A percentile compares a stretch with the other conserved stretches of the same genome.
Evolutionary conservation across 2,113 vertebrate species (phyloP).

Genomic region (Dermatemys mawii): DNA sequence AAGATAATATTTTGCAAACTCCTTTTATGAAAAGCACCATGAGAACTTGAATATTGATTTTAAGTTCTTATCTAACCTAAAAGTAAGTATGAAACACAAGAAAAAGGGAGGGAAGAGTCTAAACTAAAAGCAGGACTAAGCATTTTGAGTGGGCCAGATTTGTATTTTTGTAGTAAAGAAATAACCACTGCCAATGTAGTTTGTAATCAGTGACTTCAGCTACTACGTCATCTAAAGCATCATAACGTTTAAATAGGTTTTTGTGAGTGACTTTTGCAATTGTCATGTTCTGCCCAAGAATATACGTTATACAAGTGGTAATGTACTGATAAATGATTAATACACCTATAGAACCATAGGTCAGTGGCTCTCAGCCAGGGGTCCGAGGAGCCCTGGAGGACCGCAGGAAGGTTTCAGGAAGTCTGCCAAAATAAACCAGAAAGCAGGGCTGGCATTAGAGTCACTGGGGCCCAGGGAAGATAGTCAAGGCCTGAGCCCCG

Average conservation of each 20-base stretch:
- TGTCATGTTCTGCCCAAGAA: background rate
- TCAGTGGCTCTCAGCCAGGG: background rate
- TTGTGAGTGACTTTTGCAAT: background rate
- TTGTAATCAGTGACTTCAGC: background rate
- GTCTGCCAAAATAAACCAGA: too few relatives aligned
- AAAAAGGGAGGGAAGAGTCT: background rate
- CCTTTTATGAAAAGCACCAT: background rate
- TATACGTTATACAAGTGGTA: background rate
- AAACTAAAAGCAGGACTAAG: background rate
- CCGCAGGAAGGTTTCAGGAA: too few relatives aligned
- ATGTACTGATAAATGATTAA: background rate
- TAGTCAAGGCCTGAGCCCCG: too few relatives aligned
- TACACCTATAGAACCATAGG: background rate
- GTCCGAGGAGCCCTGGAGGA: too few relatives aligned
- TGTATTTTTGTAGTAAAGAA: background rate
- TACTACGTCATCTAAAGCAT: background rate
- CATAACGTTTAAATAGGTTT: background rate
- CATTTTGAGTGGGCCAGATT: background rate
- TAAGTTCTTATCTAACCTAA: background rate
- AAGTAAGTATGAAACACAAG: background rate
- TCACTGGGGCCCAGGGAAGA: too few relatives aligned
- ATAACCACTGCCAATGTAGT: background rate
- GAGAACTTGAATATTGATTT: background rate
- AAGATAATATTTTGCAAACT: background rate
- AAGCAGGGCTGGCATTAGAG: too few relatives aligned